These are phyloP conservation scores for Colletes gigas DNA, from an alignment of 1,140 invertebrate genomes.

Conservation along the genomic window DNA sequence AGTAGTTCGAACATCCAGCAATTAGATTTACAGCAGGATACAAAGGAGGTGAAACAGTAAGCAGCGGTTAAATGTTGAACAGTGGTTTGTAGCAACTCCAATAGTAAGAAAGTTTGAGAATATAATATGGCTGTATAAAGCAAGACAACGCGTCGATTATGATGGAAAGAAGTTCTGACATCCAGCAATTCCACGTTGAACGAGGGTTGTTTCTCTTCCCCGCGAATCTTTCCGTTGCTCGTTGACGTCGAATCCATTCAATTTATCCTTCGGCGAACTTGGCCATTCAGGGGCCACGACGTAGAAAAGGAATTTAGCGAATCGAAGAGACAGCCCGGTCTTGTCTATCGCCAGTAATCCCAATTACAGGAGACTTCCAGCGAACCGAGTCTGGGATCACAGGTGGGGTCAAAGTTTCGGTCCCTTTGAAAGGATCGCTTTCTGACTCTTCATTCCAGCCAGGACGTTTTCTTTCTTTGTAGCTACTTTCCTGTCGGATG, in stretches of 20 bases:
- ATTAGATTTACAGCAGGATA: too few relatives aligned
- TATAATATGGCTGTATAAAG: too few relatives aligned
- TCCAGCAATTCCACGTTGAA: background rate
- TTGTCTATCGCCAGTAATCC: slow-evolving; percentile 58
- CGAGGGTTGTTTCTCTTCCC: background rate
- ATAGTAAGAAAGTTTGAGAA: too few relatives aligned
- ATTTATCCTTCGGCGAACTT: slow-evolving; percentile 4
- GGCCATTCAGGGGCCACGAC: slow-evolving; percentile 24
- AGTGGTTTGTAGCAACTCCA: too few relatives aligned
- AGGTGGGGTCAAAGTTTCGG: slow-evolving; percentile 64
- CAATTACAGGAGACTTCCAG: slow-evolving; percentile 60
- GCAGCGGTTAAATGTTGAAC: too few relatives aligned
- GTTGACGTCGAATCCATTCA: background rate
- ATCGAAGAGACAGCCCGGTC: slow-evolving; percentile 12
- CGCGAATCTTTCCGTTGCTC: background rate
- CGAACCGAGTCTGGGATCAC: slow-evolving; percentile 55
- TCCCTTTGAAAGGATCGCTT: slow-evolving; percentile 59
- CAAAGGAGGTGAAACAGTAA: too few relatives aligned
- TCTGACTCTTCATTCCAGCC: slow-evolving; percentile 49
- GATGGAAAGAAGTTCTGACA: background rate
- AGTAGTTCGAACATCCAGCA: too few relatives aligned
- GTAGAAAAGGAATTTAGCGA: slow-evolving; percentile 57
- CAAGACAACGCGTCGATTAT: background rate
- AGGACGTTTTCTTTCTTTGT: slow-evolving; percentile 60
- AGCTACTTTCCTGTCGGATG: slow-evolving; percentile 55